These are phyloP conservation scores for Acrocera orbiculus DNA, from an alignment of 2,888 invertebrate species.

Conservation along the genomic window DNA sequence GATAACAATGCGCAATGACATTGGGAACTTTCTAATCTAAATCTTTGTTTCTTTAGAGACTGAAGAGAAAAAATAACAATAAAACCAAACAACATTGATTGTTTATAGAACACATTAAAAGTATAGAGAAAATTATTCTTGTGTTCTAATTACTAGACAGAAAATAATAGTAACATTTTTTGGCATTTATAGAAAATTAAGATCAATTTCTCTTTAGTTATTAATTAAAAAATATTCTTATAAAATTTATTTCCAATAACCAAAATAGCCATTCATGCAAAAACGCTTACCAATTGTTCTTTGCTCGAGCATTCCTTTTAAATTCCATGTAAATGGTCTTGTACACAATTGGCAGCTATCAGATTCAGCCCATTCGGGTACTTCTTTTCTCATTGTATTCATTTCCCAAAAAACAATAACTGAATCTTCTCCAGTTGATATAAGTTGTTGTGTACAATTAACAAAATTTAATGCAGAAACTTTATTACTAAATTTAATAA, in stretches of 20 bases:
- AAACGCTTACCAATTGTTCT: conserved; percentile 48
- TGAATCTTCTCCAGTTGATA: conserved; percentile 84
- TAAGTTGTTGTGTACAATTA: conserved; percentile 55
- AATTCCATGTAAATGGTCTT: conserved; percentile 97
- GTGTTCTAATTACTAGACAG: too few species aligned
- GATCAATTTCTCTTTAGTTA: neutral
- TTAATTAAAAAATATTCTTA: neutral
- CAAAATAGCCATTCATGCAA: neutral
- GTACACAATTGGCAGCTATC: conserved; percentile 90
- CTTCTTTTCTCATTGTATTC: conserved; percentile 72
- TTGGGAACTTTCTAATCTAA: too few species aligned
- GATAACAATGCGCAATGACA: too few species aligned
- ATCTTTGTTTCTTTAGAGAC: too few species aligned
- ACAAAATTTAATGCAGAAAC: conserved; percentile 80
- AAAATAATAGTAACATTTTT: too few species aligned
- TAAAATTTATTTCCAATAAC: neutral
- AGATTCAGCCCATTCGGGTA: conserved; percentile 88
- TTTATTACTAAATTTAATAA: conserved; percentile 47
- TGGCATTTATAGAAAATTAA: too few species aligned
- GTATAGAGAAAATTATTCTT: too few species aligned
- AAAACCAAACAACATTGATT: too few species aligned
- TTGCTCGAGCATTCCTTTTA: conserved; percentile 96
- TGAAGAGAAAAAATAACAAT: too few species aligned
- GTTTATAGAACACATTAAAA: too few species aligned
- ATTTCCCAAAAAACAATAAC: conserved; percentile 91